Conservation (phyloP, 2,888 invertebrate genomes). For the Serripes groenlandicus region DNA sequence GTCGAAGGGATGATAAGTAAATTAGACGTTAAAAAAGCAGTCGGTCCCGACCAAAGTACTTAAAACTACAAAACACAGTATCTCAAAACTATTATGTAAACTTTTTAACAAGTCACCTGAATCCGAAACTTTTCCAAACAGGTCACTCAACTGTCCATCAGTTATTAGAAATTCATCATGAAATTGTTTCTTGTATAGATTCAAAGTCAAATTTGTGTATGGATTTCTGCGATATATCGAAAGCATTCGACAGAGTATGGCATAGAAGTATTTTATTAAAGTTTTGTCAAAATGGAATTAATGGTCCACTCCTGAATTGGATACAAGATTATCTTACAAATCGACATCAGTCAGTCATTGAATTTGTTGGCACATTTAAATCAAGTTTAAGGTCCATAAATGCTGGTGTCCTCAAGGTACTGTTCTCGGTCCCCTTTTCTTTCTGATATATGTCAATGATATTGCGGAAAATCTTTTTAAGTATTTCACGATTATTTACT, state of each 20-base stretch:
- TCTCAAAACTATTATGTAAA: too few species aligned
- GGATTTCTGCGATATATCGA: slow-evolving; percentile 55
- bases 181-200: slow-evolving; percentile 32
- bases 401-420: slow-evolving; percentile 39
- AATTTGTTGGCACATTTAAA: neutral
- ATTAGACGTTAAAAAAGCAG: slow-evolving; percentile 39
- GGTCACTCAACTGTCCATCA: slow-evolving; percentile 58
- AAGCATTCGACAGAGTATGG: slow-evolving; percentile 62
- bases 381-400: neutral
- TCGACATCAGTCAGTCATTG: slow-evolving; percentile 36
- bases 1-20: slow-evolving; percentile 19
- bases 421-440: slow-evolving; percentile 41
- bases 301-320: slow-evolving; percentile 34
- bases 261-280: slow-evolving; percentile 48
- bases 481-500: slow-evolving; percentile 44
- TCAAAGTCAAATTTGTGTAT: slow-evolving; percentile 6
- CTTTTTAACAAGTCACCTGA: slow-evolving; percentile 45
- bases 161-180: slow-evolving; percentile 51
- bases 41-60: slow-evolving; percentile 34
- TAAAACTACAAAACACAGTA: slow-evolving; percentile 14
- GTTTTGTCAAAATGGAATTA: slow-evolving; percentile 45
- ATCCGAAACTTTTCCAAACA: slow-evolving; percentile 47
- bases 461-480: slow-evolving; percentile 35
- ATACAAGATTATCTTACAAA: slow-evolving; percentile 35
- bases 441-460: slow-evolving; percentile 46